Base-by-base conservation (phyloP, 2,888 invertebrate genomes). In the Aspidiotus destructor region DNA sequence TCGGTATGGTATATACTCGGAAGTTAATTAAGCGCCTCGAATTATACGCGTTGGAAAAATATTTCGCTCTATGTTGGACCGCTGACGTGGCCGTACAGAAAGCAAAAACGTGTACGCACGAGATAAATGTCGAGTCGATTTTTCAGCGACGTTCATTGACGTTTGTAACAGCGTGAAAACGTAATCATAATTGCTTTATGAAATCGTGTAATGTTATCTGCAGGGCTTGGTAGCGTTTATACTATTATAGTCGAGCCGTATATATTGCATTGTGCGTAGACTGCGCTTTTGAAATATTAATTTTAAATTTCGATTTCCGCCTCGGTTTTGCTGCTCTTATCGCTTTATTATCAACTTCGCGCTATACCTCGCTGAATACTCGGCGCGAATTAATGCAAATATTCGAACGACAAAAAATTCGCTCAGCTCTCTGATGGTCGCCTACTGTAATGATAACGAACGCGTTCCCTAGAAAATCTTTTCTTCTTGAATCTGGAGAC, bases 151-250 rank as follows among this genome's bases (percentile, higher is more conserved):
- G n/a, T 48, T 48, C 10, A 13, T 48, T 13, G 48, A 28, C 28
- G 28, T 11, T 48, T 48, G n/a, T 48, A 48, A 48, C 10, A 48
- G n/a, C 48, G n/a, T 13, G 48, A 48, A 48, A n/a, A 48, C 48
- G 48, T 48, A 48, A 48, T 48, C 48, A 48, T 48, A 48, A 48
- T 48, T 48, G 48, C 48, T 48, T 48, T 48, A 13, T 48, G 48
- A n/a, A 48, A n/a, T 48, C 11, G 48, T 48, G 48, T 48, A 48
- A 48, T n/a, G 48, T 48, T 13, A 48, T 48, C 48, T 48, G 11
- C 11, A 6, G 11, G 48, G 48, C 48, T 3, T 28, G 28, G 28
- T 28, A 28, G 28, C 28, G 5, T 28, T 28, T 28, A n/a, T n/a
- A 28, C 28, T 28, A 28, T 28, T 28, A 28, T 28, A 28, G 28